Evolutionary conservation across 2,888 invertebrate species (phyloP), one percentile per base, ranked within the genome.

Genomic region (Hypomecis atomaria): DNA sequence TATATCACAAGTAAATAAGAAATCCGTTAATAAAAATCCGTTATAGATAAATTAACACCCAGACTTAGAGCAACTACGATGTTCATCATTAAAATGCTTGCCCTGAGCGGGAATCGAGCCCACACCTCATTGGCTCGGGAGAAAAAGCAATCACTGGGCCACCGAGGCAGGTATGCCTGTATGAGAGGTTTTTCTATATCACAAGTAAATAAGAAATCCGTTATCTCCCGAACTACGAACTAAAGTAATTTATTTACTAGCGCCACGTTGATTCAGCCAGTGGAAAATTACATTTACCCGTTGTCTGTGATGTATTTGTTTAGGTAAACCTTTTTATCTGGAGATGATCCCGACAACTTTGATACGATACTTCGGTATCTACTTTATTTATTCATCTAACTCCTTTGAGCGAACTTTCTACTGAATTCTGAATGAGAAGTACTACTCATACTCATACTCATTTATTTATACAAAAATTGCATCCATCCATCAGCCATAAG

Each of bases 271-370:
- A 69, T 68, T 69, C 70, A 62, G 55, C 71, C 64, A 54, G 63
- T 68, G 67, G 68, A 66, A 72, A 72, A 72, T 71, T 71, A 71
- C 71, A 67, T 72, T 71, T 68, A 61, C 68, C 53, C 66, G 42
- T 62, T 50, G 60, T 69, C 50, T 64, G 65, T 50, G 59, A 60
- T 65, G 65, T 59, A 65, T 65, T 65, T 65, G 65, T 65, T 65
- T 60, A 64, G 59, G 56, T 44, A 59, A 59, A 65, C 65, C 56
- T 65, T 65, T 65, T 65, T 65, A 65, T 57, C 59, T 60, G 4
- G 40, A 49, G 56, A 56, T 57, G 50, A 62, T 52, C 56, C 44
- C 11, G 11, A 9, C 11, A 54, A 59, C 40, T 50, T 40, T 37
- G 47, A 58, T 58, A 13, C 34, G 36, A 43, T 38, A 43, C 45